Conservation (phyloP, 2,888 invertebrate species). For the Ormyrus labotus region DNA sequence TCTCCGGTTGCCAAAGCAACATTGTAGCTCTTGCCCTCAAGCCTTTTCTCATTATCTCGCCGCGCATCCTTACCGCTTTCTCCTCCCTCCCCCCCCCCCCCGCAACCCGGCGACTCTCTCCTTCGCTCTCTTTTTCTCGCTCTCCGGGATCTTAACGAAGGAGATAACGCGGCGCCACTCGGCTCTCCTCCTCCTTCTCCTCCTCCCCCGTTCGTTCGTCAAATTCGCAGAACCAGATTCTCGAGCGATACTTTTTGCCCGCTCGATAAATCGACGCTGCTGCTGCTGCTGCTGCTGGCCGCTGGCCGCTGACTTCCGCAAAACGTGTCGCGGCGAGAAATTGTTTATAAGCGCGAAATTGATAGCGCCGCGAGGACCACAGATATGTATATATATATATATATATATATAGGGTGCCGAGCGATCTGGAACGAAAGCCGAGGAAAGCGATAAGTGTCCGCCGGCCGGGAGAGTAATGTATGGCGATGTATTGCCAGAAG, state of each 20-base stretch:
- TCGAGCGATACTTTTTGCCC: slow-evolving; percentile 47
- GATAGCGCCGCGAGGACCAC: slow-evolving; percentile 31
- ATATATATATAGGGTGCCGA: not conserved
- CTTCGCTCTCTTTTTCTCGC: slow-evolving; percentile 39
- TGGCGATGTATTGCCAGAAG: slow-evolving; percentile 33
- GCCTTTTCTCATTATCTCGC: slow-evolving; percentile 22
- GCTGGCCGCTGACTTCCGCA: too few species aligned
- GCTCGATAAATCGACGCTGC: slow-evolving; percentile 40
- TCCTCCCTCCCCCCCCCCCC: not conserved
- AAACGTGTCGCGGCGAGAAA: slow-evolving; percentile 45
- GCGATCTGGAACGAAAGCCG: slow-evolving; percentile 65
- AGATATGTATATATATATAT: not conserved
- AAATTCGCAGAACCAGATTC: slow-evolving; percentile 64
- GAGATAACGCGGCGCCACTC: slow-evolving; percentile 73
- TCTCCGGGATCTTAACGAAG: slow-evolving; percentile 71
- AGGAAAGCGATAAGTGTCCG: slow-evolving; percentile 63
- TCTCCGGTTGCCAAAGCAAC: not conserved
- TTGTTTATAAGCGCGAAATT: slow-evolving; percentile 48
- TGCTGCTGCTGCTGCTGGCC: slow-evolving; percentile 8
- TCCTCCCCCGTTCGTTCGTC: slow-evolving; percentile 47
- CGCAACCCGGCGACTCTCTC: slow-evolving; percentile 39
- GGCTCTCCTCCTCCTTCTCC: slow-evolving; percentile 21
- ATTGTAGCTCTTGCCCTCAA: not conserved
- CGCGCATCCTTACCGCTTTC: not conserved
- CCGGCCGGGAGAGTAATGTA: slow-evolving; percentile 17